Conservation (phyloP, 2,888 invertebrate species). For the Myopa testacea region DNA sequence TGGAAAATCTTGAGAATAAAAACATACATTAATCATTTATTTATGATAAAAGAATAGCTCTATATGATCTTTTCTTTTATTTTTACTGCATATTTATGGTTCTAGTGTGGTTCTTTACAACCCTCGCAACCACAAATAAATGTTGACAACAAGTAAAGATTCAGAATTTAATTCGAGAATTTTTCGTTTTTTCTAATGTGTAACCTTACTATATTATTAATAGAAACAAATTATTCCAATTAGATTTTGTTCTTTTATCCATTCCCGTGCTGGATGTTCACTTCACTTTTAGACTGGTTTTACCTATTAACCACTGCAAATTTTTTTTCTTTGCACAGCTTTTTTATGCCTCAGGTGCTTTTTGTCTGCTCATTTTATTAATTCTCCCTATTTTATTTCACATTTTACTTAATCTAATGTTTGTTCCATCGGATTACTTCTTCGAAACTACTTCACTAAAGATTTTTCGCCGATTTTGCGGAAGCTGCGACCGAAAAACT, state of each 20-base stretch:
- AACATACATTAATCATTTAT: too few species aligned
- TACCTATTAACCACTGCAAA: not conserved
- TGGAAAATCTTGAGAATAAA: too few species aligned
- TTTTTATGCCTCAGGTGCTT: constrained; percentile 14
- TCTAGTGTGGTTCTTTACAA: not conserved
- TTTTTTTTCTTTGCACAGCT: not conserved
- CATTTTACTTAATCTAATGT: not conserved
- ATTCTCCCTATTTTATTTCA: not conserved
- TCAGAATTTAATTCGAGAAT: not conserved
- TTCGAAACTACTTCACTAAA: not conserved
- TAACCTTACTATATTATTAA: not conserved
- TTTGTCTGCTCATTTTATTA: not conserved
- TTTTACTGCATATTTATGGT: too few species aligned
- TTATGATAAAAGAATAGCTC: too few species aligned
- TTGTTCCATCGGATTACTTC: too few species aligned
- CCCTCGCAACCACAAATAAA: not conserved
- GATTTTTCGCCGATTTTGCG: not conserved
- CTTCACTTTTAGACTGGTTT: not conserved
- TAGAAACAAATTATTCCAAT: constrained; percentile 5
- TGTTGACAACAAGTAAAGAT: too few species aligned
- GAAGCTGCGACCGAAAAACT: not conserved
- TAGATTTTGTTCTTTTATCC: not conserved
- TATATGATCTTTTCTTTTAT: too few species aligned
- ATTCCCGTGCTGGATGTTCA: not conserved
- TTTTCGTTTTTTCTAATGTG: not conserved